A percentile compares a stretch with the other conserved stretches of the same genome.
phyloP scores from a whole-genome alignment of 2,797 vertebrate species.

The Octomys mimax region DNA sequence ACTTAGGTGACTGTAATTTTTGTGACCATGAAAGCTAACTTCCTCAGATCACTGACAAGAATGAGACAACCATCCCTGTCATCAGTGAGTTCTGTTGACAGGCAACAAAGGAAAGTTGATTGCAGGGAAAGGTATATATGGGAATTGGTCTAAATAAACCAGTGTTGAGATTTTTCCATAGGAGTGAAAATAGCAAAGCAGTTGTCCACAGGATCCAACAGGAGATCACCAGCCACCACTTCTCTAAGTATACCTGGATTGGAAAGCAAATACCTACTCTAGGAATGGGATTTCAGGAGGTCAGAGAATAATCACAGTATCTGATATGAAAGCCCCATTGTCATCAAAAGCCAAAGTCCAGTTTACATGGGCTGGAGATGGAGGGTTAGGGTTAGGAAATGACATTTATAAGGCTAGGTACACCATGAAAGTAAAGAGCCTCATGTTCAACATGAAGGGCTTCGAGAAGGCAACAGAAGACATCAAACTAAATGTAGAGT shows the following conservation, averaged over 20 bases:
- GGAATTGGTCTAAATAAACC: background rate
- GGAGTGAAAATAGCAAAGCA: background rate
- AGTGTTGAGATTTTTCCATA: background rate
- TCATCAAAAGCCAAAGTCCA: background rate
- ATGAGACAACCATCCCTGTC: background rate
- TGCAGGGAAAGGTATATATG: fast-evolving
- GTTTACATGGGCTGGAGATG: fast-evolving
- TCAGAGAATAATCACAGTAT: too few species aligned
- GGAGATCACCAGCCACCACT: background rate
- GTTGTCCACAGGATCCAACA: background rate
- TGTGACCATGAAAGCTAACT: background rate
- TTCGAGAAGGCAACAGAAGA: background rate
- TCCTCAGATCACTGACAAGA: background rate
- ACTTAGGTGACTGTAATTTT: background rate
- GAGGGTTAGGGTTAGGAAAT: too few species aligned
- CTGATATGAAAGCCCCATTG: fast-evolving
- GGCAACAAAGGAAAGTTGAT: background rate
- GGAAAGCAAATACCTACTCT: background rate
- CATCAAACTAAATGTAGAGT: background rate
- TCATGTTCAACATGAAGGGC: background rate
- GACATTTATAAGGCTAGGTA: too few species aligned
- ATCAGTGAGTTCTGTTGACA: background rate
- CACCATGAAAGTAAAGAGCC: background rate
- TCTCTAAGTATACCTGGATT: background rate
- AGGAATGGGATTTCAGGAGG: background rate